phyloP scores from a whole-genome alignment of 2,888 invertebrate species.

The Quadroppia sp. region DNA sequence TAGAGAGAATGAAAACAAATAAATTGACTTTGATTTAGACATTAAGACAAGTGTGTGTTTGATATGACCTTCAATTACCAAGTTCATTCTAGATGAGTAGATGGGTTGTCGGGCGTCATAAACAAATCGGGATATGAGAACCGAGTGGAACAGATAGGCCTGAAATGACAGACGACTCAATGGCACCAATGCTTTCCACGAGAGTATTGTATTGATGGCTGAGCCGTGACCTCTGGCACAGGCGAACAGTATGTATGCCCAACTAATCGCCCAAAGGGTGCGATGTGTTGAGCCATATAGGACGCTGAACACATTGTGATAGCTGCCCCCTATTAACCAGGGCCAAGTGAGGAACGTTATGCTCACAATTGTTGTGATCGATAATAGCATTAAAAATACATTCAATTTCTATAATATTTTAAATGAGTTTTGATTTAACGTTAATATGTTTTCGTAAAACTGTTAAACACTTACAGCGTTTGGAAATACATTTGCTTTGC shows the following conservation, averaged over 20 bases:
- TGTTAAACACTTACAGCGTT: constrained; percentile 35
- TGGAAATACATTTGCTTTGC: constrained; percentile 15
- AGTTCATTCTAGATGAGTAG: constrained; percentile 44
- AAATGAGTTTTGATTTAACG: neutral
- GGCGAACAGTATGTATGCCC: constrained; percentile 52
- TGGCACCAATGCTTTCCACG: constrained; percentile 50
- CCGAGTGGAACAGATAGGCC: constrained; percentile 52
- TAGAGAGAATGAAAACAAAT: neutral
- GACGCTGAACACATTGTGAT: constrained; percentile 37
- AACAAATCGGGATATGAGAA: constrained; percentile 49
- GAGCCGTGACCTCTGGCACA: constrained; percentile 52
- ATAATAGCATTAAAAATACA: neutral
- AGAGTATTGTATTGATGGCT: constrained; percentile 50
- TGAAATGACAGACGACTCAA: constrained; percentile 51
- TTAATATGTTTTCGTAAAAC: neutral
- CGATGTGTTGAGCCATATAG: constrained; percentile 51
- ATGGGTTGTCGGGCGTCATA: constrained; percentile 44
- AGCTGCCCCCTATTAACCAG: constrained; percentile 33
- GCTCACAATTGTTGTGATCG: neutral
- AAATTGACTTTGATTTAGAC: neutral
- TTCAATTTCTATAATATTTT: neutral
- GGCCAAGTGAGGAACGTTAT: constrained; percentile 39
- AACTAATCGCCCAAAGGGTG: constrained; percentile 51
- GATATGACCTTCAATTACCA: constrained; percentile 39
- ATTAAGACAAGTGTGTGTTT: too few species aligned